Evolutionary conservation across 2,888 invertebrate species (phyloP).

Genomic region (Meiosimyza platycephala): DNA sequence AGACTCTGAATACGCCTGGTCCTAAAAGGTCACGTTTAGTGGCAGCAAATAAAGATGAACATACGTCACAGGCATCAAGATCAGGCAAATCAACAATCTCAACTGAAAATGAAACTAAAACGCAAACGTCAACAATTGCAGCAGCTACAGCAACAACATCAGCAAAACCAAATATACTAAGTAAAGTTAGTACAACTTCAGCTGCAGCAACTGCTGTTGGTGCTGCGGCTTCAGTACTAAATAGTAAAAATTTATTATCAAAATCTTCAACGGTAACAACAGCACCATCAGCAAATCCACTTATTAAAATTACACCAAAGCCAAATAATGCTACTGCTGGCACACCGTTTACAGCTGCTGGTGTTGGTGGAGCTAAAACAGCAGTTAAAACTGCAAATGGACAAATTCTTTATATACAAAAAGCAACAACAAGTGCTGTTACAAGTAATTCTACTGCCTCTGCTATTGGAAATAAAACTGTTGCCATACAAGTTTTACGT

Average conservation of each 20-base stretch:
- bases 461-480: conserved; percentile 42
- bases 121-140: neutral
- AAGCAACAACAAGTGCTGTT: conserved; percentile 42
- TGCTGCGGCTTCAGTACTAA: conserved; percentile 40
- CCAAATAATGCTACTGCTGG: conserved; percentile 21
- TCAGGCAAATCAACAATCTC: neutral
- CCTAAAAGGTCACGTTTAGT: conserved; percentile 48
- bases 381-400: conserved; percentile 65
- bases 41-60: neutral
- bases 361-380: conserved; percentile 50
- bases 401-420: conserved; percentile 68
- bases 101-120: neutral
- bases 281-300: conserved; percentile 36
- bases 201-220: conserved; percentile 17
- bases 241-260: conserved; percentile 46
- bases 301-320: conserved; percentile 45
- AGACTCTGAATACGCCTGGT: conserved; percentile 54
- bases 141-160: conserved; percentile 7
- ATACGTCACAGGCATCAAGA: too few relatives aligned
- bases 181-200: too few relatives aligned
- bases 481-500: conserved; percentile 57
- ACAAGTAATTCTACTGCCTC: conserved; percentile 25
- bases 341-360: conserved; percentile 7
- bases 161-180: neutral
- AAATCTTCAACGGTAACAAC: conserved; percentile 39